Base-by-base conservation (phyloP, 2,888 invertebrate species). In the Cantharis rufa region DNA sequence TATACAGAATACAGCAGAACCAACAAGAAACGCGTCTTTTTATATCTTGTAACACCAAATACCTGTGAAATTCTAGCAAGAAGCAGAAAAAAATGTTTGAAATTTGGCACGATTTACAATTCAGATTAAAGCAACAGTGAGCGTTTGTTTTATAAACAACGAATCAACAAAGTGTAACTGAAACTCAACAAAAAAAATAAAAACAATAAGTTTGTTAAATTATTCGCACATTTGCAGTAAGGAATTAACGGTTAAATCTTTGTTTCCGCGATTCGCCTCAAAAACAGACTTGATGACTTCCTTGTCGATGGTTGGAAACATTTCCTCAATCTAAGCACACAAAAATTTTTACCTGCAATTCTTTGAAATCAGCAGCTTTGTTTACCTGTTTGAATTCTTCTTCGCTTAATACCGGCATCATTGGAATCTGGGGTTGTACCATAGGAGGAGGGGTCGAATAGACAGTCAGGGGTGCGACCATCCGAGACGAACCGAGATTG, bases 241-340 rank as follows among this genome's bases (percentile, higher is more conserved):
- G 0, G 95, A 95, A 89, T 97, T 97, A 84, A 98, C 95, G 9
- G 97, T 95, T 13, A 93, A 92, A 85, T 97, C 96, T 86, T 97
- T 97, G 88, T 97, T 95, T 1, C 97, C 97, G 66, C 93, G 89
- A 86, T 97, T 97, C 4, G 94, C 95, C 87, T 97, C 97, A 84
- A 95, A 92, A 18, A 98, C 95, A 0, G 97, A 95, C 86, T 93
- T 95, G 75, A 98, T 94, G 5, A 98, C 97, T 85, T 98, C 97
- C 81, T 94, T 94, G 85, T 98, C 98, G 85, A 98, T 93, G 85
- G 94, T 94, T 1, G 98, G 98, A 89, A 99, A 98, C 97, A 98
- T 98, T 89, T 98, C 98, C 85, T 94, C 93, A 81, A 98, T 93
- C 95, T 96, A 89, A 73, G 75, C 68, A 81, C 78, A 82, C 76